Evolutionary conservation across 2,888 invertebrate species (phyloP), one percentile per base, ranked within the genome.

Genomic region (Drosophila koepferae): DNA sequence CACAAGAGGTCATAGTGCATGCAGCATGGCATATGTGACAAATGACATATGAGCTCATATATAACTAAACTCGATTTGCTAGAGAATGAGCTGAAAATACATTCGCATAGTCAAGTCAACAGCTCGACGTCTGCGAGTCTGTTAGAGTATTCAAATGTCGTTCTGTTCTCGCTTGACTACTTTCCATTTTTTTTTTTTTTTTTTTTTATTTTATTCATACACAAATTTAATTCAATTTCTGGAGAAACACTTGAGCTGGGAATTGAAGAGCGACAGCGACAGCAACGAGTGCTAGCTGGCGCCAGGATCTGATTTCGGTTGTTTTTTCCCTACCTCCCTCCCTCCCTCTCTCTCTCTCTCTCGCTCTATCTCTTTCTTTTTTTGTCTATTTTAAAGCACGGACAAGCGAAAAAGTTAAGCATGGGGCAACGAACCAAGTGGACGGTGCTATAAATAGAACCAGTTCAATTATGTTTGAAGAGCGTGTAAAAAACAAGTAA

Each of bases 201-300:
- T 51, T 51, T 34, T 18, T 51, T 31, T 55, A 38, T 63, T 56
- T 71, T 74, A 46, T 65, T 56, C 66, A 68, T 71, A 66, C 71
- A 74, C 78, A 78, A 78, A 78, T 74, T 77, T 69, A 78, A 78
- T 77, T 78, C 78, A 78, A 78, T 78, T 78, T 71, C 60, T 46
- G 53, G 43, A 43, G 64, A 63, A 65, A 65, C 70, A 71, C 77
- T 78, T 70, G 73, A 77, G 77, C 67, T 59, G 66, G 59, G 55
- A 54, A 62, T 55, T 28, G 38, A 56, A 43, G 58, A 23, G 63
- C 49, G 43, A 23, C n/a, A 18, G 56, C 38, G 40, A 28, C n/a
- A 12, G 55, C 38, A 34, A 40, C 14, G 16, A 48, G 43, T 51
- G 36, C 20, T 2, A 12, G 48, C 43, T 56, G 36, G 54, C 40